A percentile compares a stretch with the other conserved stretches of the same genome.
Conservation (phyloP, 2,113 vertebrate genomes). For the Bubo scandiacus region DNA sequence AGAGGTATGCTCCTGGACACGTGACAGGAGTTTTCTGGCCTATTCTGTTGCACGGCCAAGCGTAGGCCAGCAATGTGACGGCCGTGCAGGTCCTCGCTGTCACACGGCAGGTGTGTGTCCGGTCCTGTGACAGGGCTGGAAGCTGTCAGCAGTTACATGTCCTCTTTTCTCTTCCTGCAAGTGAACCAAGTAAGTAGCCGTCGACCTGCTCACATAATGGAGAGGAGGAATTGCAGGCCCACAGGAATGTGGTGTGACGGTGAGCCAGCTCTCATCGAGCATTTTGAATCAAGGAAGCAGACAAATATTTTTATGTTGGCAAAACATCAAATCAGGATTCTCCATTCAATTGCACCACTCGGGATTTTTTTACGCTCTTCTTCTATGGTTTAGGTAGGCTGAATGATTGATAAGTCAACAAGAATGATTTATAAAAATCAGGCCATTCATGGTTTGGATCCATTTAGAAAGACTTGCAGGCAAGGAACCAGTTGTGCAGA, state of each 20-base stretch:
- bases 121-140: neutral
- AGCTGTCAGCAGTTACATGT: neutral
- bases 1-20: rapidly evolving
- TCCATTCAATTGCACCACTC: neutral
- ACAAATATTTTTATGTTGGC: neutral
- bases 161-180: neutral
- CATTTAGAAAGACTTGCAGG: neutral
- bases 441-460: neutral
- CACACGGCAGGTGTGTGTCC: neutral
- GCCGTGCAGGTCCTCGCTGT: neutral
- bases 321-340: neutral
- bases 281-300: neutral
- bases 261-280: neutral
- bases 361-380: neutral
- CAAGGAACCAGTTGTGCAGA: neutral
- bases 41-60: neutral
- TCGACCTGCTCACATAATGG: rapidly evolving
- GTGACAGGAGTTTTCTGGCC: neutral
- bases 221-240: neutral
- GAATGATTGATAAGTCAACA: neutral
- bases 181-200: neutral
- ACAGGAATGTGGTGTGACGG: neutral
- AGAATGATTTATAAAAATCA: neutral
- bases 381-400: neutral
- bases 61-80: neutral